phyloP scores from a whole-genome alignment of 2,888 invertebrate genomes.

The Drosophila putrida region DNA sequence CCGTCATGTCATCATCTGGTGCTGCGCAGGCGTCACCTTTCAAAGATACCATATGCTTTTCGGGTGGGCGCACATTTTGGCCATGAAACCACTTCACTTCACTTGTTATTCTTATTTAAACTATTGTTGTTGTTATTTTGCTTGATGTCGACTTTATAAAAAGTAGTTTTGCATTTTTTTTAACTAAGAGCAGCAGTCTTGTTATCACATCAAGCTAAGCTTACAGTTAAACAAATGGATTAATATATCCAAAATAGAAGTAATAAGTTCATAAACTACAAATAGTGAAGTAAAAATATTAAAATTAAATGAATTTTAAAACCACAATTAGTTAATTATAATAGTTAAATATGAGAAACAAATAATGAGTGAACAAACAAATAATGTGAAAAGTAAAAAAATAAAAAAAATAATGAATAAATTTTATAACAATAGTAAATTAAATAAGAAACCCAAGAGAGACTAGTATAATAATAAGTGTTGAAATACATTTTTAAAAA shows the following conservation, averaged over 20 bases:
- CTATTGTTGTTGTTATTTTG: constrained; percentile 18
- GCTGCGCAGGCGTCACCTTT: constrained; percentile 72
- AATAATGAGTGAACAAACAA: neutral
- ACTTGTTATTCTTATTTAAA: constrained; percentile 11
- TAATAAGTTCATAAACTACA: neutral
- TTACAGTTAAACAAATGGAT: neutral
- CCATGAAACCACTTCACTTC: constrained; percentile 31
- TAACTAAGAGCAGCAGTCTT: neutral
- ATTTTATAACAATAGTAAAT: too few relatives aligned
- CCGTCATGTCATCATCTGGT: constrained; percentile 71
- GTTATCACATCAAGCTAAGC: constrained; percentile 19
- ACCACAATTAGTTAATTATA: too few relatives aligned
- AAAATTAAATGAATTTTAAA: neutral
- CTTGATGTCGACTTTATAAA: constrained; percentile 62
- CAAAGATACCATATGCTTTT: constrained; percentile 38
- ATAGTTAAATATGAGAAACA: too few relatives aligned
- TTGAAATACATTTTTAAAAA: neutral
- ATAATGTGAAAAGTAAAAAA: neutral
- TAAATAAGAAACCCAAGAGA: neutral
- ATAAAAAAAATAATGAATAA: too few relatives aligned
- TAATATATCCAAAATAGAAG: neutral
- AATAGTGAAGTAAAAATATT: neutral
- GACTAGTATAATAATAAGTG: neutral
- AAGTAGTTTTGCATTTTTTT: constrained; percentile 17
- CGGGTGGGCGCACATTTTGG: constrained; percentile 73